phyloP scores from a whole-genome alignment of 1,140 invertebrate genomes.

The Batillaria attramentaria region DNA sequence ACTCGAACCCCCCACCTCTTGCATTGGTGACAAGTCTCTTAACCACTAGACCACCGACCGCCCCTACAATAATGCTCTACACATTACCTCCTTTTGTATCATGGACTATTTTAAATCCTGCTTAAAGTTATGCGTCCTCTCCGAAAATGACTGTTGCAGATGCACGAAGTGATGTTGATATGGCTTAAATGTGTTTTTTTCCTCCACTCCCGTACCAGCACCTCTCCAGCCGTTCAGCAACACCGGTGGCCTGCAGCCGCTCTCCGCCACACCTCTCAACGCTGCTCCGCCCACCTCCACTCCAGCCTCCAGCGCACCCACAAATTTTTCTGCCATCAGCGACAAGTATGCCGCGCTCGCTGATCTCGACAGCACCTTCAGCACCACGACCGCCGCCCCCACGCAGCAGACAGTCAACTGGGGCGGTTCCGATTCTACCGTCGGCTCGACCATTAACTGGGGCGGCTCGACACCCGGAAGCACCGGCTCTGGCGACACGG shows the following conservation, averaged over 20 bases:
- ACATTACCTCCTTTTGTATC: too few relatives aligned
- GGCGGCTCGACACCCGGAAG: slow-evolving; percentile 28
- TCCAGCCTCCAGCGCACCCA: slow-evolving; percentile 23
- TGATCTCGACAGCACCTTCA: slow-evolving; percentile 54
- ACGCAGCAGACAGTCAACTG: slow-evolving; percentile 26
- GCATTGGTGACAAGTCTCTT: too few relatives aligned
- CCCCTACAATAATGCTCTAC: too few relatives aligned
- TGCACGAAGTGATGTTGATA: too few relatives aligned
- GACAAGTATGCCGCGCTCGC: slow-evolving; percentile 63
- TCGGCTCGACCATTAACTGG: slow-evolving; percentile 43
- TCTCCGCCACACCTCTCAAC: background rate
- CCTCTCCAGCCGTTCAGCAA: slow-evolving; percentile 20
- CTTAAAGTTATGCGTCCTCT: too few relatives aligned
- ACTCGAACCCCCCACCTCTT: too few relatives aligned
- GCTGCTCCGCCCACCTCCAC: slow-evolving; percentile 35
- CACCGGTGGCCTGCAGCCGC: slow-evolving; percentile 18
- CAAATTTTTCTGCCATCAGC: slow-evolving; percentile 30
- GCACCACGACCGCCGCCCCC: slow-evolving; percentile 28
- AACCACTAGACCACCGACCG: too few relatives aligned
- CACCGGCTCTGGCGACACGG: slow-evolving; percentile 15
- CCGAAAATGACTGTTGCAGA: too few relatives aligned
- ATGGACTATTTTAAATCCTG: too few relatives aligned
- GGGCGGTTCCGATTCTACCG: background rate
- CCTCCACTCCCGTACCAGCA: slow-evolving; percentile 7
- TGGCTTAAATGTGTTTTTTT: background rate